Conservation (phyloP, 2,797 vertebrate genomes). For the Paratrypauchen microcephalus region DNA sequence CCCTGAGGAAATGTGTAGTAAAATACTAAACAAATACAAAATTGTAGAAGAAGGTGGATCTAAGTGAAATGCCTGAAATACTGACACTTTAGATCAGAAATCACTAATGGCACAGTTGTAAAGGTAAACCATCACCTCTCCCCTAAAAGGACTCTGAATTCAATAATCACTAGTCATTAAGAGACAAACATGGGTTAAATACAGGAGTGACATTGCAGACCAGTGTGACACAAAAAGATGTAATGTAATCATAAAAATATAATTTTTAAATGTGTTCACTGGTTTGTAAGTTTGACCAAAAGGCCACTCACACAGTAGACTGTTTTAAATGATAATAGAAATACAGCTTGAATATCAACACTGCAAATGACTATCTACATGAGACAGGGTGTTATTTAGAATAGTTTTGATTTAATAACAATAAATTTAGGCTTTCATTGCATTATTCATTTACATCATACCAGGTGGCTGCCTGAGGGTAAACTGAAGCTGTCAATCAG, state of each 20-base stretch:
- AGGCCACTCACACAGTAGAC: constrained; percentile 47
- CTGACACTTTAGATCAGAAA: constrained; percentile 53
- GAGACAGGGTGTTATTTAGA: not conserved
- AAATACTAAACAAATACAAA: constrained; percentile 62
- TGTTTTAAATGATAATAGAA: constrained; percentile 63
- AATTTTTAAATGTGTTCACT: constrained; percentile 40
- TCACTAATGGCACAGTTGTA: constrained; percentile 40
- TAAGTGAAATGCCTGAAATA: constrained; percentile 72
- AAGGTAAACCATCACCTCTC: constrained; percentile 30
- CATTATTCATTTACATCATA: not conserved
- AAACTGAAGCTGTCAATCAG: not conserved
- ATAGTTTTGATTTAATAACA: not conserved
- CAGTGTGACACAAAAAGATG: constrained; percentile 41
- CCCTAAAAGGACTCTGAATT: constrained; percentile 37
- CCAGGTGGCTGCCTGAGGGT: not conserved
- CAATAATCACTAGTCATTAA: not conserved
- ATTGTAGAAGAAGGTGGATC: constrained; percentile 7
- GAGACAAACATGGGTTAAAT: not conserved
- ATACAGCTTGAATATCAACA: constrained; percentile 64
- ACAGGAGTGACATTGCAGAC: not conserved
- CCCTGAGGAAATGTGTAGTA: no score
- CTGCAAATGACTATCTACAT: not conserved
- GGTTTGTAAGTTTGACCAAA: constrained; percentile 53
- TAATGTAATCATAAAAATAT: constrained; percentile 19
- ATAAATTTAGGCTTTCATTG: not conserved